A percentile compares a stretch with the other conserved stretches of the same genome.
These are phyloP conservation scores for Apantesis nais DNA, from an alignment of 2,888 invertebrate genomes.

Conservation along the genomic window DNA sequence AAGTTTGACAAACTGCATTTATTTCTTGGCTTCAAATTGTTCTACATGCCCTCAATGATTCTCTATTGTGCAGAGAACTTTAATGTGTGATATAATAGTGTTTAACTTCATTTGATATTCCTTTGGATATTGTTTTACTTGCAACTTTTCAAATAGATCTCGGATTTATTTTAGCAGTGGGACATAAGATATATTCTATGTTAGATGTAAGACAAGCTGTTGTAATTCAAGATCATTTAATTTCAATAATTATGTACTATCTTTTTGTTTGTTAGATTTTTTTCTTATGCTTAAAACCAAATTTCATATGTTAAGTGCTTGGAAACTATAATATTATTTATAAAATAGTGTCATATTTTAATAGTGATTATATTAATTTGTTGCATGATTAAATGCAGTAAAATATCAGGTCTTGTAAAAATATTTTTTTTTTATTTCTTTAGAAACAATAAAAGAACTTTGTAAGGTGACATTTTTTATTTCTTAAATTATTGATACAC, in stretches of 20 bases:
- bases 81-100: constrained; percentile 38
- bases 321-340: constrained; percentile 33
- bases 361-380: constrained; percentile 48
- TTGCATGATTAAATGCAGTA: constrained; percentile 42
- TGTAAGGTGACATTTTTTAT: not conserved
- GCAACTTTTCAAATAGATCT: constrained; percentile 66
- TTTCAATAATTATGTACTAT: constrained; percentile 48
- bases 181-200: constrained; percentile 42
- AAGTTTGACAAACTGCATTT: constrained; percentile 7
- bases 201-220: constrained; percentile 51
- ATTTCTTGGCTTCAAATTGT: constrained; percentile 4
- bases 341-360: constrained; percentile 34
- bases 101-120: constrained; percentile 66
- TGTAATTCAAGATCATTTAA: constrained; percentile 49
- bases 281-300: constrained; percentile 52
- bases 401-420: constrained; percentile 21
- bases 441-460: not conserved
- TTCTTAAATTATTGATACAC: not conserved
- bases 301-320: constrained; percentile 55
- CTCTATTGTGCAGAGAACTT: not conserved
- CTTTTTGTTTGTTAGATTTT: constrained; percentile 51
- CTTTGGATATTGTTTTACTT: constrained; percentile 65
- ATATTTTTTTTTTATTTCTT: constrained; percentile 21
- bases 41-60: constrained; percentile 7
- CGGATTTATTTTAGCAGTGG: constrained; percentile 73